phyloP scores from a whole-genome alignment of 2,113 vertebrate species.

The Desmodus rotundus region DNA sequence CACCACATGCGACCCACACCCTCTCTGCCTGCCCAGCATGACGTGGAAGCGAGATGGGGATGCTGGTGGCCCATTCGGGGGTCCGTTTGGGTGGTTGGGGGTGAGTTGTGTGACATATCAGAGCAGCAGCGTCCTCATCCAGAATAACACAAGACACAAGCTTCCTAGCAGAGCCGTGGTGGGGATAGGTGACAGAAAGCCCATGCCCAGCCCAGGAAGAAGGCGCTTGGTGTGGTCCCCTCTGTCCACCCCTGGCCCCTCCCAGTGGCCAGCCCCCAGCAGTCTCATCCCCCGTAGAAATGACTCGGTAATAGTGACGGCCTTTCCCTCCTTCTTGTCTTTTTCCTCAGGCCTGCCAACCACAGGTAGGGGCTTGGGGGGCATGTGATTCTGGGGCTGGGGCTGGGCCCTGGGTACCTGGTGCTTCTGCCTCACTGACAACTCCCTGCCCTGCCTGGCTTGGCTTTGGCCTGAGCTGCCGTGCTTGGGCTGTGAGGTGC shows the following conservation, averaged over 20 bases:
- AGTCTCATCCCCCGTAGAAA: background rate
- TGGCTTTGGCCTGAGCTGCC: background rate
- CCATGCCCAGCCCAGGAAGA: accelerated
- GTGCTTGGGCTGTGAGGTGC: background rate
- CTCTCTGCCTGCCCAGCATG: background rate
- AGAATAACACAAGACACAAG: background rate
- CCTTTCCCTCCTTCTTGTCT: conserved; percentile 14
- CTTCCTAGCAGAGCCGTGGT: accelerated
- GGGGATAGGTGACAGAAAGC: background rate
- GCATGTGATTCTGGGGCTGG: background rate
- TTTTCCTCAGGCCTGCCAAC: conserved; percentile 72
- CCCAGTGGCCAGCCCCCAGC: accelerated
- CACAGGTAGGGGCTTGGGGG: conserved; percentile 72
- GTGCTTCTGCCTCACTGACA: background rate
- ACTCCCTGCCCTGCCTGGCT: background rate
- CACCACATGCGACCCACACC: accelerated
- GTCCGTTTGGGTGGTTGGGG: background rate
- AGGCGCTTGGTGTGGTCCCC: background rate
- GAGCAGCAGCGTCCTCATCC: background rate
- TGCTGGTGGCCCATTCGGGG: background rate
- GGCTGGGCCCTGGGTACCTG: background rate
- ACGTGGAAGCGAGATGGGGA: background rate
- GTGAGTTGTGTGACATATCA: background rate
- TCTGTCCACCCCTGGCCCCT: background rate
- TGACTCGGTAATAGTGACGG: accelerated